Conservation (phyloP, 1,140 invertebrate species). For the Cydia fagiglandana region DNA sequence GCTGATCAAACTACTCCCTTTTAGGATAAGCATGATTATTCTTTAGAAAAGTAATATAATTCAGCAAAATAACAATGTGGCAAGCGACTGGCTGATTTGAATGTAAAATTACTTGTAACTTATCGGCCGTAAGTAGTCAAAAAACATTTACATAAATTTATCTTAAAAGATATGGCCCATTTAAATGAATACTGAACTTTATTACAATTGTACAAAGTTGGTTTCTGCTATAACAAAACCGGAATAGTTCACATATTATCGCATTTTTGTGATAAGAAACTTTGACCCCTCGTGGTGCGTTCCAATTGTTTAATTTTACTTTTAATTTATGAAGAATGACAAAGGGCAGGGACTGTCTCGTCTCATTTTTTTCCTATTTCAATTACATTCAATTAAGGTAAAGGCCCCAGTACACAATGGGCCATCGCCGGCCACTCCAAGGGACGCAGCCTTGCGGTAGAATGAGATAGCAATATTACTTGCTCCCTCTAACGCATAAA, state of each 20-base stretch:
- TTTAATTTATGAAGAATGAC: background rate
- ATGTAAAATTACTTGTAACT: conserved; percentile 41
- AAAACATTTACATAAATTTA: conserved; percentile 50
- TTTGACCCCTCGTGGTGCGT: conserved; percentile 41
- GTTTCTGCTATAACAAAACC: background rate
- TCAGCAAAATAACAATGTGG: conserved; percentile 31
- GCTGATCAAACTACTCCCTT: conserved; percentile 62
- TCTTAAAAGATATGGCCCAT: conserved; percentile 17
- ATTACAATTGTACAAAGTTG: background rate
- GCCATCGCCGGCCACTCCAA: too few relatives aligned
- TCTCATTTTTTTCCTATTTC: too few relatives aligned
- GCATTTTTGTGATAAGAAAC: conserved; percentile 34
- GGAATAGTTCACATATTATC: conserved; percentile 20
- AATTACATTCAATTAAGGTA: too few relatives aligned
- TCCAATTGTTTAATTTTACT: background rate
- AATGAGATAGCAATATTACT: too few relatives aligned
- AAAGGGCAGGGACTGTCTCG: too few relatives aligned
- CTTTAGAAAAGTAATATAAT: conserved; percentile 38
- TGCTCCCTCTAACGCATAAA: too few relatives aligned
- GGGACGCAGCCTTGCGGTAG: too few relatives aligned
- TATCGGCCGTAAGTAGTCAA: conserved; percentile 43
- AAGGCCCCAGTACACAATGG: too few relatives aligned
- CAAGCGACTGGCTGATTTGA: conserved; percentile 16
- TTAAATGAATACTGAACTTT: conserved; percentile 17
- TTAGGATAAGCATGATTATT: conserved; percentile 62